Base-by-base conservation (phyloP, 1,140 invertebrate genomes). In the Hydropsyche tenuis region DNA sequence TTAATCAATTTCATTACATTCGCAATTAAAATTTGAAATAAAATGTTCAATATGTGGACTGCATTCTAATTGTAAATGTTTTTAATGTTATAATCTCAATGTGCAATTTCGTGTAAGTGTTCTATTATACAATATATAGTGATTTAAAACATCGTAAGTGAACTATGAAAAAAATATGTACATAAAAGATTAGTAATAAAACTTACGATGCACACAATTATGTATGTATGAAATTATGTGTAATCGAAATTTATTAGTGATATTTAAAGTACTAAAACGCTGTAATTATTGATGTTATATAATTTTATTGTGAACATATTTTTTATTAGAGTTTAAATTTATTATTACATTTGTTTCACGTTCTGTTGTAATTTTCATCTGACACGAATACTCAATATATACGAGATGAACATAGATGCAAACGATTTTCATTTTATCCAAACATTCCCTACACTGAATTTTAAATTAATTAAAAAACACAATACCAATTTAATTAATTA, bases 381-480 rank as follows among this genome's bases (percentile, higher is more conserved):
- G 75, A 77, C 69, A 74, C 64, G 73, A 77, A 77, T 77, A 77
- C 75, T 77, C 75, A 74, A 77, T 74, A 77, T 73, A 73, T 63
- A 56, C 70, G 70, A 43, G 37, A 72, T 51, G 60, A 63, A 72
- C 48, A 53, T 37, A 37, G 30, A 37, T 9, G 30, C 30, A 37
- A 4, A 37, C 9, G 30, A 3, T 37, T 37, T 37, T 37, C 9
- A 37, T 37, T 37, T 37, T 9, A 37, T 37, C 30, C 30, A 4
- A 37, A n/a, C n/a, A n/a, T n/a, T n/a, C n/a, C n/a, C n/a, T n/a
- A n/a, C n/a, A n/a, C n/a, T n/a, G n/a, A n/a, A n/a, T n/a, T n/a
- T n/a, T n/a, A n/a, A n/a, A n/a, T n/a, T n/a, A n/a, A n/a, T n/a
- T n/a, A n/a, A n/a, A n/a, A n/a, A n/a, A n/a, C n/a, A n/a, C n/a